Conservation (phyloP, 2,888 invertebrate genomes). For the Cheilosia vulpina region DNA sequence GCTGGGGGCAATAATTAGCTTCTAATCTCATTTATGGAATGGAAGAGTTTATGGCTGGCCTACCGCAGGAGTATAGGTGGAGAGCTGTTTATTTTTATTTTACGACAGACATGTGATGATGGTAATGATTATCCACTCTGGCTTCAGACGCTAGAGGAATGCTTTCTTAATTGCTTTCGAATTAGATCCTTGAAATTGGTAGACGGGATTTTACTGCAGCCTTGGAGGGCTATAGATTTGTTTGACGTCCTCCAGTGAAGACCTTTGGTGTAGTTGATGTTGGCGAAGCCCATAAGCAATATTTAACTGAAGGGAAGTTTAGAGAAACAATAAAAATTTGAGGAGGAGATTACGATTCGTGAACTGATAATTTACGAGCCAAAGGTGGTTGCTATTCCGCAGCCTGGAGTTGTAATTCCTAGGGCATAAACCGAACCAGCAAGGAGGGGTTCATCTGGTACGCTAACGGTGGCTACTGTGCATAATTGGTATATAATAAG, state of each 20-base stretch:
- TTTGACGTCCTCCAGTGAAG: background rate
- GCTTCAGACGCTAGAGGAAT: constrained; percentile 5
- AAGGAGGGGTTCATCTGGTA: too few species aligned
- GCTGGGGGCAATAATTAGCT: constrained; percentile 56
- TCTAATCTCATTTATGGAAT: constrained; percentile 64
- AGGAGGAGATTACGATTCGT: too few species aligned
- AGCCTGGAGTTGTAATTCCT: too few species aligned
- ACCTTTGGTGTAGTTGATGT: too few species aligned
- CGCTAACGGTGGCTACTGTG: too few species aligned
- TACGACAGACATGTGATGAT: constrained; percentile 16
- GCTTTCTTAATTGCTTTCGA: constrained; percentile 62
- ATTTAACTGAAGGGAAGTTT: too few species aligned
- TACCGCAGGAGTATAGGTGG: constrained; percentile 14
- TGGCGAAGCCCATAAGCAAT: too few species aligned
- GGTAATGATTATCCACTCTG: constrained; percentile 5
- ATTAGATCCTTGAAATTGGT: constrained; percentile 42
- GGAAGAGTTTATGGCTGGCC: constrained; percentile 40
- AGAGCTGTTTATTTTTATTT: constrained; percentile 3
- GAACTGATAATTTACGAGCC: too few species aligned
- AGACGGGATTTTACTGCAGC: background rate
- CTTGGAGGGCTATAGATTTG: background rate
- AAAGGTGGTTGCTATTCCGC: too few species aligned
- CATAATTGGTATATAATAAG: too few species aligned
- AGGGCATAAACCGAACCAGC: too few species aligned
- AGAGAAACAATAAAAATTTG: too few species aligned